A percentile compares a stretch with the other conserved stretches of the same genome.
Conservation (phyloP, 2,888 invertebrate genomes). For the Macaria liturata region DNA sequence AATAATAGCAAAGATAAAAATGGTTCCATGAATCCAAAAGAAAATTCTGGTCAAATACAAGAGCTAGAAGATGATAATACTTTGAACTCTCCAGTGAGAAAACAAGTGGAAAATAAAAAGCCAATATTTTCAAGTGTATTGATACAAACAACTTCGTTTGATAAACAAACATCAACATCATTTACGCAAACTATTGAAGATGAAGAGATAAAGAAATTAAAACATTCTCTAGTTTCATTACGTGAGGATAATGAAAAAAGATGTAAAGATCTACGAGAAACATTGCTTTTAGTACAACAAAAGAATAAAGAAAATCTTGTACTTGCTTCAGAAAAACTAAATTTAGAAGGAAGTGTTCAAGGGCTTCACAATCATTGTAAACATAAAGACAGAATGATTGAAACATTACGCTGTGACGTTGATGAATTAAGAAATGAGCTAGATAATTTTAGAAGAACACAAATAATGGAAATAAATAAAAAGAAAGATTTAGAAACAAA, state of each 20-base stretch:
- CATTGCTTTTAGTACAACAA: conserved; percentile 59
- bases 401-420: conserved; percentile 47
- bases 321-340: conserved; percentile 62
- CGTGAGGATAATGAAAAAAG: conserved; percentile 46
- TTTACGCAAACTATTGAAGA: conserved; percentile 59
- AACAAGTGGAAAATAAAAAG: conserved; percentile 23
- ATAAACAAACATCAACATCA: conserved; percentile 39
- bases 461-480: conserved; percentile 44
- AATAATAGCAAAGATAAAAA: conserved; percentile 16
- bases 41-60: neutral
- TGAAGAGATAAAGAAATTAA: conserved; percentile 39
- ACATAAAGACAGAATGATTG: conserved; percentile 56
- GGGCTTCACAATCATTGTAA: conserved; percentile 51
- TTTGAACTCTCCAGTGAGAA: conserved; percentile 9
- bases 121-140: conserved; percentile 36
- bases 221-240: conserved; percentile 41
- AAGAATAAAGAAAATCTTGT: conserved; percentile 57
- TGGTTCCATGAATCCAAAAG: conserved; percentile 2
- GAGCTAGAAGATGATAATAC: conserved; percentile 9
- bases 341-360: conserved; percentile 56
- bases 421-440: conserved; percentile 53
- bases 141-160: conserved; percentile 53
- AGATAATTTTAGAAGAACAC: conserved; percentile 44
- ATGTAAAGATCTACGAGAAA: conserved; percentile 61
- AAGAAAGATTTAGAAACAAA: conserved; percentile 57